These are phyloP conservation scores for Acanthis flammea DNA, from an alignment of 2,797 vertebrate genomes.

Conservation along the genomic window DNA sequence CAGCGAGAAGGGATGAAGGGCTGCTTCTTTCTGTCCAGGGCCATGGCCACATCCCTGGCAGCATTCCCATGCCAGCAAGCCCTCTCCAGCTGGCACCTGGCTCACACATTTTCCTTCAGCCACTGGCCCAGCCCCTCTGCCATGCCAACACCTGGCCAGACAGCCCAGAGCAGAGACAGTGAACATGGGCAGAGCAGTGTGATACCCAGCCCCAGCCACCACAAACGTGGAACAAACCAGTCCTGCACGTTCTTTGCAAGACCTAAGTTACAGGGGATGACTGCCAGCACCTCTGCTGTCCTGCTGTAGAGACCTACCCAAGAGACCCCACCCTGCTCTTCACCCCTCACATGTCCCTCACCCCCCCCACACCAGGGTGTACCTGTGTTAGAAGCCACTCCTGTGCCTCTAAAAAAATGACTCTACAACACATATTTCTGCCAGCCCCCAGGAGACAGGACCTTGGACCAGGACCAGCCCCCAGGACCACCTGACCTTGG, in stretches of 20 bases:
- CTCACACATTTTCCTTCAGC: not conserved
- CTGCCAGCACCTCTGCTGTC: not conserved
- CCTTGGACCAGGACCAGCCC: too few relatives aligned
- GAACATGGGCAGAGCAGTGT: rapidly evolving
- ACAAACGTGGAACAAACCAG: rapidly evolving
- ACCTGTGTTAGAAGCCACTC: not conserved
- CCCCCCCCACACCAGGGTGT: not conserved
- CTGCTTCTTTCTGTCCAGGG: rapidly evolving
- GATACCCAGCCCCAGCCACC: rapidly evolving
- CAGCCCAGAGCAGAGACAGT: not conserved
- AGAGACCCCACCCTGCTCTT: not conserved
- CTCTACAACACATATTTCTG: rapidly evolving
- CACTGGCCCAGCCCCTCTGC: rapidly evolving
- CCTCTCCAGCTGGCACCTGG: not conserved
- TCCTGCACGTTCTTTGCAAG: rapidly evolving
- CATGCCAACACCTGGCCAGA: not conserved
- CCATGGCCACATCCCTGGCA: rapidly evolving
- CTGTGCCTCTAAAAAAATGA: not conserved
- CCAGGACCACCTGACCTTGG: not conserved
- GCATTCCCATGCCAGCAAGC: rapidly evolving
- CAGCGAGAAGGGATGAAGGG: too few relatives aligned
- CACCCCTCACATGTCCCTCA: rapidly evolving
- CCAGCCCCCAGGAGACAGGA: not conserved
- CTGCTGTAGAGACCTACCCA: not conserved
- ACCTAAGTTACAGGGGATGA: rapidly evolving